Evolutionary conservation across 2,888 invertebrate genomes (phyloP).

Genomic region (Mellilla xanthometata): DNA sequence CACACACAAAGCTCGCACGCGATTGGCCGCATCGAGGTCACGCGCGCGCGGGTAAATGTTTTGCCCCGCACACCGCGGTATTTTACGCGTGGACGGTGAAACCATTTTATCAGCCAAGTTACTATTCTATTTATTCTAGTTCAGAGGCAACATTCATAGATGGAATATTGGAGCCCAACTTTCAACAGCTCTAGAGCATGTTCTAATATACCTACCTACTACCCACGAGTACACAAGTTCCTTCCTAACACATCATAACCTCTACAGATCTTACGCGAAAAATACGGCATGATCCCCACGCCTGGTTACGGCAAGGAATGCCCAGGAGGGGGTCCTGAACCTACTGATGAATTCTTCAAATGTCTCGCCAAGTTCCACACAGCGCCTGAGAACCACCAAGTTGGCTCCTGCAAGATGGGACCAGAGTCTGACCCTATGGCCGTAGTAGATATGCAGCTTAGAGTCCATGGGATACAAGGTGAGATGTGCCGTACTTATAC

Average conservation of each 20-base stretch:
- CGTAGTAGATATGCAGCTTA: constrained; percentile 87
- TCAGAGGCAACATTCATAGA: too few relatives aligned
- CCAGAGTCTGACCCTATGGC: constrained; percentile 86
- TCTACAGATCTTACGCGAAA: constrained; percentile 71
- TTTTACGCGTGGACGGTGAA: too few relatives aligned
- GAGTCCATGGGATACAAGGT: constrained; percentile 84
- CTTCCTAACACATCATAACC: not conserved
- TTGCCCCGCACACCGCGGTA: too few relatives aligned
- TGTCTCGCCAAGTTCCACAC: constrained; percentile 88
- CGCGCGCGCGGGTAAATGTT: too few relatives aligned
- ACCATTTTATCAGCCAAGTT: too few relatives aligned
- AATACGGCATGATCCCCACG: constrained; percentile 80
- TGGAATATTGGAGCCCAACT: too few relatives aligned
- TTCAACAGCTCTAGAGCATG: too few relatives aligned
- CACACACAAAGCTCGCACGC: too few relatives aligned
- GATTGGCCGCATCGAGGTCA: too few relatives aligned
- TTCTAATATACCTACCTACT: too few relatives aligned
- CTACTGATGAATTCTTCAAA: constrained; percentile 88
- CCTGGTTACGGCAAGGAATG: constrained; percentile 76
- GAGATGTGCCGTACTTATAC: too few relatives aligned
- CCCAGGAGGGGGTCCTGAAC: constrained; percentile 62
- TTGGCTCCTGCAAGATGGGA: constrained; percentile 93
- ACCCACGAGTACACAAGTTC: not conserved
- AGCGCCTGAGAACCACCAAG: constrained; percentile 92
- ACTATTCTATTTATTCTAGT: too few relatives aligned